A percentile compares a stretch with the other conserved stretches of the same genome.
phyloP scores from a whole-genome alignment of 92 coral and sea anemone species.

The Parazoanthus atlanticus region DNA sequence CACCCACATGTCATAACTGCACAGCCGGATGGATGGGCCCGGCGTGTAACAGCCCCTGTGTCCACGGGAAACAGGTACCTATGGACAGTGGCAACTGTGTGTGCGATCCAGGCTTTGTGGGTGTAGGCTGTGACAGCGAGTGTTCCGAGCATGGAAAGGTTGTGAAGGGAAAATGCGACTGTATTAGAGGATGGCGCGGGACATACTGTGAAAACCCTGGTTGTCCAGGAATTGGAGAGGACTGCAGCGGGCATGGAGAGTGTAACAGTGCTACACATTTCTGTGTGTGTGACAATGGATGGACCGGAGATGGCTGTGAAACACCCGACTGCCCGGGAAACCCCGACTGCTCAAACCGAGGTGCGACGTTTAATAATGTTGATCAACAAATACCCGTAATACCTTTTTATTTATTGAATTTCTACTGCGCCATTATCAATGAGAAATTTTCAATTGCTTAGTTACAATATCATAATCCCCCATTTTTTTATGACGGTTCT shows the following conservation, averaged over 20 bases:
- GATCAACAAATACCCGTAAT: background rate
- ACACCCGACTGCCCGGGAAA: slow-evolving; percentile 75
- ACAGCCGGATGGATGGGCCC: slow-evolving; percentile 77
- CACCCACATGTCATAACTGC: slow-evolving; percentile 70
- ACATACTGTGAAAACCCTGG: slow-evolving; percentile 77
- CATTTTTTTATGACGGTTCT: background rate
- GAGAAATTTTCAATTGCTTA: too few species aligned
- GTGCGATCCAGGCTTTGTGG: slow-evolving; percentile 70
- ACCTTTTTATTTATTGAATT: too few species aligned
- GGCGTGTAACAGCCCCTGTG: slow-evolving; percentile 68
- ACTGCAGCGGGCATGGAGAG: slow-evolving; percentile 76
- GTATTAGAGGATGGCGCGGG: slow-evolving; percentile 68
- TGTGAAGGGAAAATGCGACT: slow-evolving; percentile 49
- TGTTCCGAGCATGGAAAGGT: slow-evolving; percentile 75
- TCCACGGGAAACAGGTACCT: slow-evolving; percentile 66
- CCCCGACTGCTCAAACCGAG: slow-evolving; percentile 70
- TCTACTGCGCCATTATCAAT: too few species aligned
- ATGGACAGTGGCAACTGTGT: slow-evolving; percentile 75
- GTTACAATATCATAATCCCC: too few species aligned
- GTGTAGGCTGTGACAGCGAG: slow-evolving; percentile 74
- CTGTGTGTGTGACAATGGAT: slow-evolving; percentile 68
- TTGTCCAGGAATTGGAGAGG: slow-evolving; percentile 70
- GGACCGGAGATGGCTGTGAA: slow-evolving; percentile 79
- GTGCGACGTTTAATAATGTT: background rate
- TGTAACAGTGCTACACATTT: slow-evolving; percentile 71